A percentile compares a stretch with the other conserved stretches of the same genome.
Conservation (phyloP, 2,888 invertebrate species). For the Heliconius charithonia region DNA sequence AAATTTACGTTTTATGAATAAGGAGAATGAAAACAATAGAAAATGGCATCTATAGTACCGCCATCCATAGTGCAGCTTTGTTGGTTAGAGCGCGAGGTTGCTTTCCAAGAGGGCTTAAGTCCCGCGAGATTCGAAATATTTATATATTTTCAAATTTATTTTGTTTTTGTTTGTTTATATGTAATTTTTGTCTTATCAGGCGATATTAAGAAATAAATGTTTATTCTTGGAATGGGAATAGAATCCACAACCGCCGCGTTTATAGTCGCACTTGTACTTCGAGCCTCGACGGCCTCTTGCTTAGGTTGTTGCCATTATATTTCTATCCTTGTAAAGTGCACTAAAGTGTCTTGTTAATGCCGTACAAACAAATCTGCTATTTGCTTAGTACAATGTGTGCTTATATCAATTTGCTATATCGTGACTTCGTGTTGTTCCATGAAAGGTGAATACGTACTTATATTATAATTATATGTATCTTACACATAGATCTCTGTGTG, state of each 20-base stretch:
- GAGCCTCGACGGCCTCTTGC: background rate
- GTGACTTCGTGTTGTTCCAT: background rate
- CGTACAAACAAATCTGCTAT: background rate
- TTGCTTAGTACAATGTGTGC: background rate
- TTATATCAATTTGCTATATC: constrained; percentile 10
- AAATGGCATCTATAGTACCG: no score
- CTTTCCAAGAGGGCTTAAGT: no score
- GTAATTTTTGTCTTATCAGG: no score
- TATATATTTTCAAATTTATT: no score
- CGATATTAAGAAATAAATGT: no score
- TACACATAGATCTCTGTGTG: background rate
- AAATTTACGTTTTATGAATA: background rate
- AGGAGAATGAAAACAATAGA: no score
- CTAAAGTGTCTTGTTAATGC: background rate
- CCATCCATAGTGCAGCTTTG: no score
- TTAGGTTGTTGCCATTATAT: no score
- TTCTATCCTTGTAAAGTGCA: background rate
- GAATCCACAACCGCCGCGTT: background rate
- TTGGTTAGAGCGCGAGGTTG: no score
- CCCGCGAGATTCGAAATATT: no score
- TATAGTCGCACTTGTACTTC: background rate
- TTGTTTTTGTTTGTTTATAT: no score
- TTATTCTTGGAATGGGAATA: background rate
- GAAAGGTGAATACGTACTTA: constrained; percentile 5
- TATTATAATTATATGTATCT: constrained; percentile 2